Conservation (phyloP, 2,888 invertebrate species). For the Habrosyne pyritoides region DNA sequence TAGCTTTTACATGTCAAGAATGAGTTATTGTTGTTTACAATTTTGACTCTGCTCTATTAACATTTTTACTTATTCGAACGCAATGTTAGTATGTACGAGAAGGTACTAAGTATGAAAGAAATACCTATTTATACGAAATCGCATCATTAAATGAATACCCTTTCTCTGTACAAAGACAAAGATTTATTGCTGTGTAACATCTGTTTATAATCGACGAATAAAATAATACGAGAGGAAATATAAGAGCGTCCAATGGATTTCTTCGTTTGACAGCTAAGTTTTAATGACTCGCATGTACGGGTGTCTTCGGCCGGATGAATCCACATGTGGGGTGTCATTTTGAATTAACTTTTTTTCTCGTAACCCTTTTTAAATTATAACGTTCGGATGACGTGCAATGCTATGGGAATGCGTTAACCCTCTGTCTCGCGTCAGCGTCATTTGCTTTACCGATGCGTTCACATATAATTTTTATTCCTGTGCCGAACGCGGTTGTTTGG, state of each 20-base stretch:
- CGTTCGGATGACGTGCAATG: constrained; percentile 61
- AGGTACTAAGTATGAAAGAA: background rate
- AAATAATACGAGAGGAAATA: constrained; percentile 67
- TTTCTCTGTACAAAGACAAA: constrained; percentile 47
- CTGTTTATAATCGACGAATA: constrained; percentile 74
- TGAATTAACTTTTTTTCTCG: constrained; percentile 67
- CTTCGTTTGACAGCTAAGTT: constrained; percentile 65
- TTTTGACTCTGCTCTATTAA: background rate
- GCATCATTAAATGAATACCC: constrained; percentile 23
- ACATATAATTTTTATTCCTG: background rate
- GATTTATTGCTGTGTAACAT: constrained; percentile 74
- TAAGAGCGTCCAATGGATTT: constrained; percentile 55
- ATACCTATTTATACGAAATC: background rate
- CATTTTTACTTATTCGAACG: too few species aligned
- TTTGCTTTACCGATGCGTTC: background rate
- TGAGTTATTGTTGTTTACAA: background rate
- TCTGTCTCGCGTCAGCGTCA: background rate
- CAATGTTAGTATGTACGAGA: too few species aligned
- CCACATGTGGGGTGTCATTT: constrained; percentile 58
- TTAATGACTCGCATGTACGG: constrained; percentile 53
- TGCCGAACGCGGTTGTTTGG: background rate
- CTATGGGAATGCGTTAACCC: constrained; percentile 66
- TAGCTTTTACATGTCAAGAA: constrained; percentile 9
- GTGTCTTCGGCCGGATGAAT: constrained; percentile 33
- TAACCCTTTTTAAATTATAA: constrained; percentile 78